These are phyloP conservation scores for Epinephelus moara DNA, from an alignment of 2,113 vertebrate genomes.

Conservation along the genomic window DNA sequence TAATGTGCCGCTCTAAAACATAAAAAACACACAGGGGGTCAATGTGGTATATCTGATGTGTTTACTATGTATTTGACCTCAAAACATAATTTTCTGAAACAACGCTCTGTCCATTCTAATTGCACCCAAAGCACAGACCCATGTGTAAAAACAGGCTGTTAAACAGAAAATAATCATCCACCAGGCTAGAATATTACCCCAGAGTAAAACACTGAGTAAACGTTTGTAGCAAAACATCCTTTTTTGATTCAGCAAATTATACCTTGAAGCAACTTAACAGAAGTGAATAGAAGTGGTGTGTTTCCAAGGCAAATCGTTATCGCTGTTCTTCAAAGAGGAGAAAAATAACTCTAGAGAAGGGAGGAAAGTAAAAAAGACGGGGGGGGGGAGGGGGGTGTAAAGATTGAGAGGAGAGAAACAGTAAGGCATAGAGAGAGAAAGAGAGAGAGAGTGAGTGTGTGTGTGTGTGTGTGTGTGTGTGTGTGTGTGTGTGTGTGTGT, in stretches of 20 bases:
- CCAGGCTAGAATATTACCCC: constrained; percentile 60
- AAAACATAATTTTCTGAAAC: constrained; percentile 58
- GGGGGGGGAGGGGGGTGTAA: background rate
- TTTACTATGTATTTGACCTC: constrained; percentile 70
- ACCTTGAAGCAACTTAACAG: constrained; percentile 64
- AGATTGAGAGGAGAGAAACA: constrained; percentile 45
- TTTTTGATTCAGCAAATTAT: constrained; percentile 68
- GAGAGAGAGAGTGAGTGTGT: background rate
- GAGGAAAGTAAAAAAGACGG: constrained; percentile 9
- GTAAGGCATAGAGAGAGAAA: constrained; percentile 3
- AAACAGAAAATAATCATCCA: constrained; percentile 65
- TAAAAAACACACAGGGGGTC: constrained; percentile 45
- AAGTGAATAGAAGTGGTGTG: constrained; percentile 44
- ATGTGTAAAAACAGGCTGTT: constrained; percentile 52
- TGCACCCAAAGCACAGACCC: constrained; percentile 49
- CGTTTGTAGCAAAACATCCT: constrained; percentile 59
- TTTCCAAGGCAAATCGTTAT: constrained; percentile 70
- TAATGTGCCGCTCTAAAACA: constrained; percentile 45
- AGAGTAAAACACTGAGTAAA: constrained; percentile 57
- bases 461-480: no score
- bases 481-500: constrained; percentile 23
- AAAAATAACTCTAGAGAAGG: constrained; percentile 53
- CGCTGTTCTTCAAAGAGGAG: constrained; percentile 65
- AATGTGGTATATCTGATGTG: constrained; percentile 44
- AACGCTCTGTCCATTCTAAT: constrained; percentile 51